Conservation (phyloP, 2,888 invertebrate species). For the Sthenelais limicola region DNA sequence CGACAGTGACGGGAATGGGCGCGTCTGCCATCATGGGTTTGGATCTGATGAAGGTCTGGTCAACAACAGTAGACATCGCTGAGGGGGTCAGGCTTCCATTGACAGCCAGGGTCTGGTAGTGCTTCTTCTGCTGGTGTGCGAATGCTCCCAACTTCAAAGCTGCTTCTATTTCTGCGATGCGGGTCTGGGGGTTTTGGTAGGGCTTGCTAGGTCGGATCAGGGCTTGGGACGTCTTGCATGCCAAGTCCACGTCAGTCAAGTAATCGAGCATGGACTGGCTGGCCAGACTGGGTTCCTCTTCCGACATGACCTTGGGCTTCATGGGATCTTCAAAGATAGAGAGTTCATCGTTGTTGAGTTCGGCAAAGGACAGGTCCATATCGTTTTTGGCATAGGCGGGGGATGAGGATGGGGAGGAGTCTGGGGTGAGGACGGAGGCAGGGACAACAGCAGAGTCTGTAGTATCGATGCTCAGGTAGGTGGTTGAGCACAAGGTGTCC, state of each 20-base stretch:
- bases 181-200: slow-evolving; percentile 14
- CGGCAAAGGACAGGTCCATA: background rate
- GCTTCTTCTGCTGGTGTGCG: background rate
- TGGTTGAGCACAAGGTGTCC: background rate
- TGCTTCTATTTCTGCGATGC: slow-evolving; percentile 17
- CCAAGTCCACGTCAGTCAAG: background rate
- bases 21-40: background rate
- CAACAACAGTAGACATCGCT: no score
- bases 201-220: background rate
- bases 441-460: slow-evolving; percentile 38
- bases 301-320: no score
- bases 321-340: no score
- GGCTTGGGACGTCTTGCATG: background rate
- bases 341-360: background rate
- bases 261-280: background rate
- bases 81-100: no score
- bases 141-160: slow-evolving; percentile 20
- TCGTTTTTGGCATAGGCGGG: background rate
- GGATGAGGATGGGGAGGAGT: slow-evolving; percentile 43
- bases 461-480: slow-evolving; percentile 41
- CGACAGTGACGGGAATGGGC: background rate
- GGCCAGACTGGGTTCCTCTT: no score
- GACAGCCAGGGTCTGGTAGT: background rate
- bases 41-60: no score
- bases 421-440: slow-evolving; percentile 44